phyloP scores from a whole-genome alignment of 2,888 invertebrate genomes.

The Drosophila neutralis region DNA sequence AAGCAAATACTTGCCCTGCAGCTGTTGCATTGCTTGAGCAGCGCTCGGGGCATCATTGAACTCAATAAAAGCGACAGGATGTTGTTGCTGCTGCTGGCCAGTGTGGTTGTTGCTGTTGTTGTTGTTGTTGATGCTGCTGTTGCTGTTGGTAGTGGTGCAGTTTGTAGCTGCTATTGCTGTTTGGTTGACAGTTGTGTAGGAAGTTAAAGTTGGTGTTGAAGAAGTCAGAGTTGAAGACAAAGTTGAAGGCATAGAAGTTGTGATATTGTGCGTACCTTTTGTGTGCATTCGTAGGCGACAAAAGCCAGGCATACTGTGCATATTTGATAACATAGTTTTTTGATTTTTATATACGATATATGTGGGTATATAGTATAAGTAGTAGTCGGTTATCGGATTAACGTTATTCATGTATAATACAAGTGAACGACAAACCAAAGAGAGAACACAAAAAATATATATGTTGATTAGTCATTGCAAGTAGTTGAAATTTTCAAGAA shows the following conservation, averaged over 20 bases:
- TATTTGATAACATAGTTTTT: conserved; percentile 63
- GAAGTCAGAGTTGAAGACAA: conserved; percentile 81
- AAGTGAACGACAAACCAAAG: conserved; percentile 74
- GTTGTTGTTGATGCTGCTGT: conserved; percentile 49
- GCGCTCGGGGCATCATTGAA: conserved; percentile 97
- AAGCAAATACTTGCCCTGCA: conserved; percentile 98
- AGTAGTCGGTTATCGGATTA: conserved; percentile 65
- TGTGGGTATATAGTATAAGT: conserved; percentile 36
- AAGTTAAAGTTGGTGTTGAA: conserved; percentile 80
- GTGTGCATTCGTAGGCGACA: conserved; percentile 97
- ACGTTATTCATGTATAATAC: conserved; percentile 71
- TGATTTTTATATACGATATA: conserved; percentile 51
- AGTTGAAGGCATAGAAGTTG: conserved; percentile 82
- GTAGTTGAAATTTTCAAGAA: conserved; percentile 27
- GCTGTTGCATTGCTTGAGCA: conserved; percentile 95
- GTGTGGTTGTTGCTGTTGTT: conserved; percentile 74
- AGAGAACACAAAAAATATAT: conserved; percentile 68
- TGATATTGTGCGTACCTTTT: conserved; percentile 88
- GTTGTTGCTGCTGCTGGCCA: conserved; percentile 78
- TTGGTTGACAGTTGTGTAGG: conserved; percentile 63
- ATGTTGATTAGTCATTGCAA: conserved; percentile 65
- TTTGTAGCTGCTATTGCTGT: conserved; percentile 57
- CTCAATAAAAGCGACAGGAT: conserved; percentile 99
- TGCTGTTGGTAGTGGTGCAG: conserved; percentile 50
- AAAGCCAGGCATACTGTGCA: conserved; percentile 98